Conservation (phyloP, 2,888 invertebrate species). For the Lasioglossum leucozonium region DNA sequence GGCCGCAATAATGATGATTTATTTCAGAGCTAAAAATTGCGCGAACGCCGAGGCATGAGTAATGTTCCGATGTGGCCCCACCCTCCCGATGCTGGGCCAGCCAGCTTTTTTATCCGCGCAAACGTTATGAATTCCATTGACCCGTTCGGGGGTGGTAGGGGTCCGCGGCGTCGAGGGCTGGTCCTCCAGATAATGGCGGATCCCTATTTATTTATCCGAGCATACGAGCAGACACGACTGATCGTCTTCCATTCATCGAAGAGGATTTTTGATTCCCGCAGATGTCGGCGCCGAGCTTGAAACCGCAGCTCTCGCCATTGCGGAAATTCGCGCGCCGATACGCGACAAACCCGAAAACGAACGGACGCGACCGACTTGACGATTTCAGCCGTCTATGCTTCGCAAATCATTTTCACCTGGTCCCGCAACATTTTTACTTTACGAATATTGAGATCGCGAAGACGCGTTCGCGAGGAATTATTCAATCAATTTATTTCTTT, state of each 20-base stretch:
- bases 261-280: slow-evolving; percentile 70
- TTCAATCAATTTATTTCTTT: no score
- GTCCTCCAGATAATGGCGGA: slow-evolving; percentile 80
- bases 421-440: no score
- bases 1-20: slow-evolving; percentile 87
- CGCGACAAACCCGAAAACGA: slow-evolving; percentile 30
- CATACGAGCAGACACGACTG: slow-evolving; percentile 76
- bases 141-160: slow-evolving; percentile 75
- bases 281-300: slow-evolving; percentile 62
- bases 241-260: slow-evolving; percentile 76
- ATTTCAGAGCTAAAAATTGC: slow-evolving; percentile 87
- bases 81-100: slow-evolving; percentile 70
- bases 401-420: background rate
- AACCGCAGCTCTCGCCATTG: slow-evolving; percentile 49
- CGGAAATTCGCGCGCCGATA: slow-evolving; percentile 58
- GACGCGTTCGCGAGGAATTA: no score
- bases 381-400: slow-evolving; percentile 32
- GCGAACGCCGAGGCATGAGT: slow-evolving; percentile 86
- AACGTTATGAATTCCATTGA: slow-evolving; percentile 83
- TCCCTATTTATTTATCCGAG: slow-evolving; percentile 80
- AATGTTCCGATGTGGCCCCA: slow-evolving; percentile 85
- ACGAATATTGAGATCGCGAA: no score
- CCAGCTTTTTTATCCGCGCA: slow-evolving; percentile 79
- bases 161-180: slow-evolving; percentile 75
- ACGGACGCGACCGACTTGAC: background rate